phyloP scores from a whole-genome alignment of 2,888 invertebrate species.

The Xestia ashworthii region DNA sequence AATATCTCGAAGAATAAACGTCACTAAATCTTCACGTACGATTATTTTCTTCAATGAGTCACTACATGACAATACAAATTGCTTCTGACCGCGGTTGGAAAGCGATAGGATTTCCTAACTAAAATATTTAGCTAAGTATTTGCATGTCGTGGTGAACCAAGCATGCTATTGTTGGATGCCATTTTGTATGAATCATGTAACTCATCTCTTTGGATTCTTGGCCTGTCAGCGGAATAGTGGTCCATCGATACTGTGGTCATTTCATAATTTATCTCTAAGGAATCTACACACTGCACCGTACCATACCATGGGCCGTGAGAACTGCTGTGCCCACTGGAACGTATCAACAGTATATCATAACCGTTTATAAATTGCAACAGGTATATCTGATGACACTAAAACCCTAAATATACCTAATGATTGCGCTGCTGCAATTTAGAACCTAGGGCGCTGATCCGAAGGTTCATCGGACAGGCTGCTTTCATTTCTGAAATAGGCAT shows the following conservation, averaged over 20 bases:
- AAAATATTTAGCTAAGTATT: slow-evolving; percentile 6
- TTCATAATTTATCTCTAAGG: background rate
- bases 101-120: slow-evolving; percentile 28
- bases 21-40: background rate
- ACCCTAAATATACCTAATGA: too few relatives aligned
- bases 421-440: too few relatives aligned
- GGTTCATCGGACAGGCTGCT: too few relatives aligned
- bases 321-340: too few relatives aligned
- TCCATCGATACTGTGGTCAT: background rate
- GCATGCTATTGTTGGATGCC: slow-evolving; percentile 35
- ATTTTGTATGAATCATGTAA: slow-evolving; percentile 3
- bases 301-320: too few relatives aligned
- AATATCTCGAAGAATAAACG: slow-evolving; percentile 2
- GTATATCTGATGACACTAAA: too few relatives aligned
- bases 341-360: too few relatives aligned
- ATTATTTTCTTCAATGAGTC: slow-evolving; percentile 10
- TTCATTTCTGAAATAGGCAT: too few relatives aligned
- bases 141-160: slow-evolving; percentile 11
- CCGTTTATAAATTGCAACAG: background rate
- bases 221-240: background rate
- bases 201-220: background rate
- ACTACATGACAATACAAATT: slow-evolving; percentile 7
- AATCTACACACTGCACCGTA: too few relatives aligned
- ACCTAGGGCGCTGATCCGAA: too few relatives aligned
- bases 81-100: slow-evolving; percentile 32